Percentiles rank a stretch among this genome's conserved stretches.
Conservation (phyloP, 1,140 invertebrate genomes). For the Halesus radiatus region DNA sequence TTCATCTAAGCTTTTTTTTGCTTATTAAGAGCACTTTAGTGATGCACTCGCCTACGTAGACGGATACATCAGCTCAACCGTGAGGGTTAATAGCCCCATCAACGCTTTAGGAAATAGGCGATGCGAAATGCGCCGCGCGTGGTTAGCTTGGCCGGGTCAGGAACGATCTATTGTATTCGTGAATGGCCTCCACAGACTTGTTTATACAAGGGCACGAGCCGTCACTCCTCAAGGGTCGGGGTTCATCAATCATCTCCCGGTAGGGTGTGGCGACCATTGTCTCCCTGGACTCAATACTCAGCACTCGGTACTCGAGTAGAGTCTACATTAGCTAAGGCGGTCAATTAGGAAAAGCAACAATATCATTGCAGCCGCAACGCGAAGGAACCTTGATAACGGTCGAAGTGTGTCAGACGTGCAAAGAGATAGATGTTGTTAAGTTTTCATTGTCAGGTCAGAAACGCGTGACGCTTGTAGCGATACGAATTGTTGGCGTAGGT, state of each 20-base stretch:
- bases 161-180: slow-evolving; percentile 1
- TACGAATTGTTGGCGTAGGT: too few relatives aligned
- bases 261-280: not conserved
- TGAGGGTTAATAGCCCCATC: not conserved
- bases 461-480: too few relatives aligned
- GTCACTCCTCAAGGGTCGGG: slow-evolving; percentile 16
- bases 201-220: slow-evolving; percentile 28
- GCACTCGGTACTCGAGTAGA: too few relatives aligned
- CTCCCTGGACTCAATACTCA: too few relatives aligned
- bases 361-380: too few relatives aligned
- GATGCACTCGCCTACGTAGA: not conserved
- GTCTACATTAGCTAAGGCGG: too few relatives aligned
- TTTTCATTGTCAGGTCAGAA: too few relatives aligned
- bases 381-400: too few relatives aligned
- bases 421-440: too few relatives aligned
- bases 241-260: slow-evolving; percentile 5
- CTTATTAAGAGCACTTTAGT: slow-evolving; percentile 1
- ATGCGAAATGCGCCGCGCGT: slow-evolving; percentile 13
- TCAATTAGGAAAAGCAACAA: too few relatives aligned
- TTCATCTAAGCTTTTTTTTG: not conserved
- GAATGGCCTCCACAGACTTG: not conserved
- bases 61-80: not conserved
- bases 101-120: not conserved
- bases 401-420: too few relatives aligned
- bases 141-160: slow-evolving; percentile 14